A percentile compares a stretch with the other conserved stretches of the same genome.
Evolutionary conservation across 2,797 vertebrate species (phyloP).

Genomic region (Hyperoplus lanceolatus): DNA sequence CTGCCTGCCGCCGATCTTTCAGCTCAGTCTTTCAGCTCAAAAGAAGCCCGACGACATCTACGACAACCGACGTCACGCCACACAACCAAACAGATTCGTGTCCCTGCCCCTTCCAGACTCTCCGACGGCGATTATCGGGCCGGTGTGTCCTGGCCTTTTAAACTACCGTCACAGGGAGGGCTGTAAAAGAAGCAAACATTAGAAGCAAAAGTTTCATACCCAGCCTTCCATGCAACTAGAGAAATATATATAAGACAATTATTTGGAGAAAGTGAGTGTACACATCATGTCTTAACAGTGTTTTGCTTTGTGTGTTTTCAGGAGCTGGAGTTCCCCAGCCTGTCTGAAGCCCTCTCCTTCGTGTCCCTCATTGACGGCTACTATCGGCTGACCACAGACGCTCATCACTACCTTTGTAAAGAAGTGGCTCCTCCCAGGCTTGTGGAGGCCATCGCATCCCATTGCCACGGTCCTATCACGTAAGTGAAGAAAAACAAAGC

Average conservation of each 20-base stretch:
- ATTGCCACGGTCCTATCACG: conserved; percentile 96
- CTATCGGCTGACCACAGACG: conserved; percentile 94
- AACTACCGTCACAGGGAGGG: no score
- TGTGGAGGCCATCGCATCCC: conserved; percentile 91
- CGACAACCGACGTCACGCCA: no score
- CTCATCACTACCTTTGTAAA: conserved; percentile 98
- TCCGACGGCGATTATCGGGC: no score
- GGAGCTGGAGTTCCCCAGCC: conserved; percentile 93
- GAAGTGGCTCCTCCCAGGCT: conserved; percentile 95
- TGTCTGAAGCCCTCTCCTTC: conserved; percentile 94
- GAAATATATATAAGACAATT: neutral
- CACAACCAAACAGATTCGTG: no score
- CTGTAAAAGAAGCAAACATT: neutral
- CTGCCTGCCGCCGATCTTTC: no score
- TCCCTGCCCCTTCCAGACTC: no score
- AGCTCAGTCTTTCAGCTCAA: no score
- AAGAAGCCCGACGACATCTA: no score
- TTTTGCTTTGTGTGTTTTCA: conserved; percentile 57
- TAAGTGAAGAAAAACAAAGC: conserved; percentile 80
- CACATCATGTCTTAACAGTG: conserved; percentile 5
- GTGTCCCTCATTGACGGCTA: conserved; percentile 96
- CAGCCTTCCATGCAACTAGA: neutral
- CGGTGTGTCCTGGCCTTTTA: no score
- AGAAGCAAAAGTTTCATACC: neutral
- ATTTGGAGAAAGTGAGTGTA: neutral